Percentiles rank a stretch among this genome's conserved stretches.
These are phyloP conservation scores for Chydorus sphaericus DNA, from an alignment of 2,888 invertebrate genomes.

Conservation along the genomic window DNA sequence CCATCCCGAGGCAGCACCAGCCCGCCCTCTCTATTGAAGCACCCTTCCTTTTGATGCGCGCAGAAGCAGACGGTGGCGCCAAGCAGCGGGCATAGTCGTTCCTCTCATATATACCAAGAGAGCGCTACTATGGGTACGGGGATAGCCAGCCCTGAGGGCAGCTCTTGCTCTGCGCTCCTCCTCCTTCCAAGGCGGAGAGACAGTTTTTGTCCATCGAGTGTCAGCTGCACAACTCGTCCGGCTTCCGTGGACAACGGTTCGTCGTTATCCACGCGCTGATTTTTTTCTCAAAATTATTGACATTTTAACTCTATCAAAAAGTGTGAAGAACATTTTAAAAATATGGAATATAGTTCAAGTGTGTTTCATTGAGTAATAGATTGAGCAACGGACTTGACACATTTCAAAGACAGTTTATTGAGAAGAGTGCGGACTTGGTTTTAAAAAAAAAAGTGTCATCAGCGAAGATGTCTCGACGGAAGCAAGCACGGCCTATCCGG, in stretches of 20 bases:
- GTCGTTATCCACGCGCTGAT: not conserved
- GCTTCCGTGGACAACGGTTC: constrained; percentile 3
- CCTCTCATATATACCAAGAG: not conserved
- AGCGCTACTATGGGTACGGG: not conserved
- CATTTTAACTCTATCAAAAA: not conserved
- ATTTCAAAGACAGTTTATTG: too few species aligned
- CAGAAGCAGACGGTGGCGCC: too few species aligned
- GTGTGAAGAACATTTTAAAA: too few species aligned
- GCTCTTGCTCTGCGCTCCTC: not conserved
- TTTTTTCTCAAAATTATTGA: not conserved
- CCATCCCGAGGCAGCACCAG: too few species aligned
- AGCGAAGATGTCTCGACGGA: constrained; percentile 19
- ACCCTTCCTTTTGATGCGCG: too few species aligned
- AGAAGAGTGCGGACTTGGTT: too few species aligned
- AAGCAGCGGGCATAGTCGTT: not conserved
- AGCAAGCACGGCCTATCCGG: constrained; percentile 21
- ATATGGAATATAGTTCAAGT: too few species aligned
- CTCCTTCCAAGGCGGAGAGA: not conserved
- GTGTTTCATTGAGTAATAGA: too few species aligned
- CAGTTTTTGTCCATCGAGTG: not conserved
- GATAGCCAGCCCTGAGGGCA: not conserved
- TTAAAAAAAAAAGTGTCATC: not conserved
- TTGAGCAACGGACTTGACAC: too few species aligned
- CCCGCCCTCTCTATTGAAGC: too few species aligned
- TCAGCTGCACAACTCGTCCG: constrained; percentile 8